Evolutionary conservation across 2,888 invertebrate species (phyloP), one percentile per base, ranked within the genome.

Genomic region (Melipona bicolor): DNA sequence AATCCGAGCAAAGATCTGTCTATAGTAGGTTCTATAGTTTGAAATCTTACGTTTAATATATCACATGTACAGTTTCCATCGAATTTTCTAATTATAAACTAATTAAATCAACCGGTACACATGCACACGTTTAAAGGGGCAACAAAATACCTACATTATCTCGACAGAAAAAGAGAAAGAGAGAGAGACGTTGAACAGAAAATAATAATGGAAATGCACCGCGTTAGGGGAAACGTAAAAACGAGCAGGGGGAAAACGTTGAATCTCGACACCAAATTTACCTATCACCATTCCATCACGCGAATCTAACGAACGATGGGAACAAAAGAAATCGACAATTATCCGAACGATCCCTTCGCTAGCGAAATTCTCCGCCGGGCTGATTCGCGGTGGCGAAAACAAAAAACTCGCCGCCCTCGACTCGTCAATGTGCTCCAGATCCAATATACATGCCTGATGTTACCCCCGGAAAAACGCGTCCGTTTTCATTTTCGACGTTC

Each of bases 401-500:
- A 50, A 69, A 77, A 50, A 61, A 69, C 67, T 24, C 11, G 43
- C n/a, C 4, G 17, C n/a, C 65, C 65, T 11, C 43, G 65, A 5
- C n/a, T 65, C 68, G 49, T 50, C 68, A 19, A 68, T 49, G 27
- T 11, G 36, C 50, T 54, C 5, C 68, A 69, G 50, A 69, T 69
- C 50, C 52, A 52, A 52, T 69, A 69, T 54, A 27, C 52, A 69
- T 52, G 27, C 68, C 68, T 27, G 27, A 19, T 27, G 27, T 27
- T 61, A 50, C 13, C 11, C 13, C 27, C 11, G 19, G 43, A 43
- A 43, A 36, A 62, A 73, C 78, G 49, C 73, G 61, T 69, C 59
- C 70, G 70, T 75, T 80, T 80, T 75, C 75, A 76, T 75, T 75
- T 80, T 75, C 75, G 4, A 52, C 75, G 21, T 70, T 70, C 49